Conservation (phyloP, 2,797 vertebrate species). For the Poeciliopsis presidionis region DNA sequence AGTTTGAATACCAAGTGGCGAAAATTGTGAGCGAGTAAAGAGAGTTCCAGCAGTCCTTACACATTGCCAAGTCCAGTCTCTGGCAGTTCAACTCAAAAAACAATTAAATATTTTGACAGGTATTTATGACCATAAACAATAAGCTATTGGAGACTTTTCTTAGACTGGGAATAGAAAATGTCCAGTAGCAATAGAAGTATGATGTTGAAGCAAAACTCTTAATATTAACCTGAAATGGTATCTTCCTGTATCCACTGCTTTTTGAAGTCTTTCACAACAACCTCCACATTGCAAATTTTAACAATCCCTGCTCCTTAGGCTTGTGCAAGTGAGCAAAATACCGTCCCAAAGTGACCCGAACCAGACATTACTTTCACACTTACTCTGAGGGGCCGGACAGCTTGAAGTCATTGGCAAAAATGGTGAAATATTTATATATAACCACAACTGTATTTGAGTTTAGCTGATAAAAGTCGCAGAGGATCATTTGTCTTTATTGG, state of each 20-base stretch:
- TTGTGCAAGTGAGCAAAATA: background rate
- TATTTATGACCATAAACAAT: background rate
- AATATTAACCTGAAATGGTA: conserved; percentile 30
- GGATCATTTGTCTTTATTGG: conserved; percentile 7
- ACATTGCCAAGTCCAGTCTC: background rate
- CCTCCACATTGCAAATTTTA: background rate
- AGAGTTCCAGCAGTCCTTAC: background rate
- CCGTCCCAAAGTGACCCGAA: background rate
- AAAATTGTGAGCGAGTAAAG: background rate
- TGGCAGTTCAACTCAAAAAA: background rate
- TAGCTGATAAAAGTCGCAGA: background rate
- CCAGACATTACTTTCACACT: background rate
- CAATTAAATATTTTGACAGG: background rate
- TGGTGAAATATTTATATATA: background rate
- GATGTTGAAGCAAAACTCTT: conserved; percentile 30
- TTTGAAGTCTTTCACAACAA: background rate
- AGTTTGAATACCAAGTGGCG: conserved; percentile 18
- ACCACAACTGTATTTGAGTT: background rate
- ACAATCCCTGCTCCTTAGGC: background rate
- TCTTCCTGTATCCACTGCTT: conserved; percentile 7
- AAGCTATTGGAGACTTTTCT: background rate
- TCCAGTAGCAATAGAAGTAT: background rate
- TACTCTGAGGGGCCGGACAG: background rate
- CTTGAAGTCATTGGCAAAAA: background rate
- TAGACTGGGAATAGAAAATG: background rate